Evolutionary conservation across 1,140 invertebrate species (phyloP), one percentile per base, ranked within the genome.

Genomic region (Holcopasites calliopsidis): DNA sequence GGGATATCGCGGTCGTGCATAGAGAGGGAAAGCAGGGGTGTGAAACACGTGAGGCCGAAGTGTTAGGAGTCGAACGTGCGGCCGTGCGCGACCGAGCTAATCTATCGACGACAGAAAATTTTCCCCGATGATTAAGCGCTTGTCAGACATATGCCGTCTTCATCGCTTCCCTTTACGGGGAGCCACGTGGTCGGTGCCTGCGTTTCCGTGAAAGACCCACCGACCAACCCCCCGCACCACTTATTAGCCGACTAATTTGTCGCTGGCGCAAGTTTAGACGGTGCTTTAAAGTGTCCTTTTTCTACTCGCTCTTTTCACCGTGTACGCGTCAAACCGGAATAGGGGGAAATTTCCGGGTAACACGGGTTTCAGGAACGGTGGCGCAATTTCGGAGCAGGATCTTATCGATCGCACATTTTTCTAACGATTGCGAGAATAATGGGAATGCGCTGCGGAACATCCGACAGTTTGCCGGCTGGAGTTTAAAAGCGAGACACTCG

Each of bases 51-150:
- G 23, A 23, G 28, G 18, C 18, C 4, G 26, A 49, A 47, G 35
- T n/a, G 72, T 68, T 33, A n/a, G 33, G 50, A 55, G 50, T 68
- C 42, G 42, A 62, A 66, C 75, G n/a, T n/a, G n/a, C n/a, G n/a
- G n/a, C 42, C 50, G 57, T 68, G 75, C 74, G 61, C 78, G 68
- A 28, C 11, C n/a, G 44, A 35, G 44, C 77, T 84, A 84, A 85
- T 85, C 79, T 79, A 71, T 76, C 80, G 85, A 82, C 77, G 85
- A 79, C 79, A 81, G 78, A 78, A 86, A 88, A 88, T 85, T 86
- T 88, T 84, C 68, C 80, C 72, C 74, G 61, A 82, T 87, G 89
- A 90, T 90, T 83, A 85, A 88, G 78, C 80, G 75, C 70, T 83
- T 35, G 80, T 84, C 80, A 61, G 71, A 83, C 89, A 86, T 86